Percentiles rank a stretch among this genome's conserved stretches.
Conservation (phyloP, 2,888 invertebrate species). For the Chrysopilus asiliformis region DNA sequence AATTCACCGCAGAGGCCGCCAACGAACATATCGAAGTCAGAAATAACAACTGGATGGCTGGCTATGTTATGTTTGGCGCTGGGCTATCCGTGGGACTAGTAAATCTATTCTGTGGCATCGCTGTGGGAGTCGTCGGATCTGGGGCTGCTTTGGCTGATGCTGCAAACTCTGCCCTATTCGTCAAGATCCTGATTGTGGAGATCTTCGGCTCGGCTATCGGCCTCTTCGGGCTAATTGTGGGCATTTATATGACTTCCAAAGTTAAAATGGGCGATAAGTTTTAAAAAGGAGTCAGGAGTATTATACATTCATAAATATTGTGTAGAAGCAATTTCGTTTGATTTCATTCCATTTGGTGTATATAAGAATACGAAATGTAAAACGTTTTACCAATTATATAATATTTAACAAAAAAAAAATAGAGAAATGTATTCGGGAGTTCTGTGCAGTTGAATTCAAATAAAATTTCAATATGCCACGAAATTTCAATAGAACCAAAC, state of each 20-base stretch:
- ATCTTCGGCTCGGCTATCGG: conserved; percentile 99
- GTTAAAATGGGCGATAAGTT: conserved; percentile 61
- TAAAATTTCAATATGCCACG: too few relatives aligned
- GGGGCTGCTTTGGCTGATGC: conserved; percentile 98
- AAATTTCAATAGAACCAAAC: too few relatives aligned
- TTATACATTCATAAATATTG: too few relatives aligned
- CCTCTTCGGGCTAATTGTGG: conserved; percentile 95
- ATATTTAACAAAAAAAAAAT: too few relatives aligned
- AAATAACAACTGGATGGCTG: conserved; percentile 64
- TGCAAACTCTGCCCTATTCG: conserved; percentile 89
- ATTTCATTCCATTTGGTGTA: too few relatives aligned
- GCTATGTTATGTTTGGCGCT: conserved; percentile 92
- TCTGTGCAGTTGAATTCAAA: too few relatives aligned
- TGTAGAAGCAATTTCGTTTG: too few relatives aligned
- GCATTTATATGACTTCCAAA: conserved; percentile 84
- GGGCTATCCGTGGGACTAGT: conserved; percentile 91
- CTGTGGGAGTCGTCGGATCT: conserved; percentile 97
- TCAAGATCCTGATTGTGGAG: conserved; percentile 96
- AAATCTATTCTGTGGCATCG: conserved; percentile 82
- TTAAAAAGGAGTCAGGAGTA: too few relatives aligned
- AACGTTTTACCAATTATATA: too few relatives aligned
- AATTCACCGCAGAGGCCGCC: conserved; percentile 28
- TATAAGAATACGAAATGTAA: too few relatives aligned
- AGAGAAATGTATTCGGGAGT: too few relatives aligned
- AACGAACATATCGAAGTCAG: conserved; percentile 30